Base-by-base conservation (phyloP, 1,140 invertebrate genomes). In the Lethocerus indicus region DNA sequence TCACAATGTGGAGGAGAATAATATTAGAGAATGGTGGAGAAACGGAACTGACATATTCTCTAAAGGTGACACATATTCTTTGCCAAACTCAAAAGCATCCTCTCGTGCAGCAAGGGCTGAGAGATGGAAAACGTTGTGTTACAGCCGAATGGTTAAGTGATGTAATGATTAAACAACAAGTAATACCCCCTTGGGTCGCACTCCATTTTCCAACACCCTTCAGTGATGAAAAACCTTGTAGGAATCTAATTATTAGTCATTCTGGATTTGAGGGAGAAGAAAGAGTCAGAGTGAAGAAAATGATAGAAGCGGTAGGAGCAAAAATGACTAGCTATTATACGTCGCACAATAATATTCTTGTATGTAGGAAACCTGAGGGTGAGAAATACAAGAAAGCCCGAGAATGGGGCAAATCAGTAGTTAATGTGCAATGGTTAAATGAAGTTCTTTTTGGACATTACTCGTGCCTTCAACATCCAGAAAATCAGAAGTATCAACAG, bases 91-190 rank as follows among this genome's bases (percentile, higher is more conserved):
- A 93, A 65, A 77, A 81, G 27, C 85, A 87, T 60, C 83, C 87
- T 26, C 76, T 86, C 20, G 87, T 90, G 14, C 85, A 87, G 69
- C 83, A 87, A 72, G 84, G 81, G 0, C 61, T 87, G 13, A 71
- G 80, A 23, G 85, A 88, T 64, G 76, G 76, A 2, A 82, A 83
- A 64, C 76, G 90, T 21, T 87, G 91, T 60, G 86, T 97, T 4
- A 94, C 89, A 5, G 81, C 89, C 9, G 86, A 86, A 67, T 98
- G 93, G 93, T 66, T 98, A 13, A 91, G 85, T 51, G 92, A 96
- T 64, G 80, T 89, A 24, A 75, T 94, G 49, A 61, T 75, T 1
- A 79, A 83, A 46, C 82, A 88, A 56, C 84, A 86, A 61, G 78
- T 94, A 59, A 60, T 79, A 48, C 87, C 89, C 1, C 92, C 93